Evolutionary conservation across 1,140 invertebrate species (phyloP).

Genomic region (Piezodorus guildinii): DNA sequence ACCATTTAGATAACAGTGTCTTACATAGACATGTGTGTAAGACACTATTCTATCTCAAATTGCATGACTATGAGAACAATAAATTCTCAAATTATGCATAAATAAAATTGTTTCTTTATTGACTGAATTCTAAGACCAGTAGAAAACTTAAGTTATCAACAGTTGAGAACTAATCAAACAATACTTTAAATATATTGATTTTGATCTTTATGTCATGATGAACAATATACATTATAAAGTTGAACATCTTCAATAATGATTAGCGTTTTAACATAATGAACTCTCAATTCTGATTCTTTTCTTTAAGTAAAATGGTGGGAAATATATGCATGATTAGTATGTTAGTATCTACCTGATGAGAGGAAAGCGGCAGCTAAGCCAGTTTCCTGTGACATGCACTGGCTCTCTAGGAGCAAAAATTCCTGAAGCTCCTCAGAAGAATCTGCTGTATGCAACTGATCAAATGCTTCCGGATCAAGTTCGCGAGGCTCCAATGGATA

Average conservation of each 20-base stretch:
- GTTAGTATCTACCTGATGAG: conserved; percentile 22
- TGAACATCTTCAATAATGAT: not conserved
- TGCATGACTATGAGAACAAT: no score
- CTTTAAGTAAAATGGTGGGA: not conserved
- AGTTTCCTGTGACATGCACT: conserved; percentile 43
- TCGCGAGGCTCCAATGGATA: conserved; percentile 47
- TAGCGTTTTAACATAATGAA: not conserved
- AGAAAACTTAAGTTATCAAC: no score
- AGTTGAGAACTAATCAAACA: no score
- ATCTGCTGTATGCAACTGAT: conserved; percentile 46
- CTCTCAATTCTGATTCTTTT: not conserved
- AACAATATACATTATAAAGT: no score
- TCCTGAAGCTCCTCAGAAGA: conserved; percentile 53
- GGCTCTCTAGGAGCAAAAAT: conserved; percentile 49
- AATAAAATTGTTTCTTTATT: no score
- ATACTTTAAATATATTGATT: no score
- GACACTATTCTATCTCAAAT: no score
- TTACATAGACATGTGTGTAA: no score
- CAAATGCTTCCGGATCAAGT: conserved; percentile 43
- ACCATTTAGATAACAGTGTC: no score
- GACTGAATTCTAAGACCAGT: no score
- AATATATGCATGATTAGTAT: conserved; percentile 4
- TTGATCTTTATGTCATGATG: no score
- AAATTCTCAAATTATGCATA: no score
- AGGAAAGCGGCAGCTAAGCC: conserved; percentile 39